phyloP scores from a whole-genome alignment of 2,888 invertebrate genomes.

The Patella caerulea region DNA sequence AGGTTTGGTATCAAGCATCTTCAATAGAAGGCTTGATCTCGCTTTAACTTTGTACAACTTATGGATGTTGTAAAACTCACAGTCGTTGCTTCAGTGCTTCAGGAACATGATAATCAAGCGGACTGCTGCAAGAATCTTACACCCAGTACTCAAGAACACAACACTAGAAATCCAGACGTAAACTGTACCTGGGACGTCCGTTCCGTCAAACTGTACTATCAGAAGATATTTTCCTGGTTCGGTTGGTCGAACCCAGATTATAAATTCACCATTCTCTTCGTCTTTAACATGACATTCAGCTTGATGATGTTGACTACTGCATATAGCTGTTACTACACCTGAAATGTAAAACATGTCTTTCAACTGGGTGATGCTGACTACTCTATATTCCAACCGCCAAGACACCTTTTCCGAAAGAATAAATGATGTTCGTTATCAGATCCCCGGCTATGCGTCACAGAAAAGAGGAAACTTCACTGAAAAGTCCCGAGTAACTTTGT shows the following conservation, averaged over 20 bases:
- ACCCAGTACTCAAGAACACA: neutral
- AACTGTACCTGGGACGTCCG: slow-evolving; percentile 73
- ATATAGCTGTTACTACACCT: slow-evolving; percentile 95
- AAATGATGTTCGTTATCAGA: too few species aligned
- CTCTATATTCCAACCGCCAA: too few species aligned
- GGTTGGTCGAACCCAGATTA: slow-evolving; percentile 91
- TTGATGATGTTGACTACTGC: slow-evolving; percentile 90
- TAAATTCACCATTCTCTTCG: slow-evolving; percentile 96
- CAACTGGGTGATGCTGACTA: slow-evolving; percentile 91
- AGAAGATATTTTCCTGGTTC: slow-evolving; percentile 94
- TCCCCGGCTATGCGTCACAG: too few species aligned
- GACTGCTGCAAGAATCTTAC: neutral
- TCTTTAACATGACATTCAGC: slow-evolving; percentile 97
- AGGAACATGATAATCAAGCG: too few species aligned
- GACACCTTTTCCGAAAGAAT: too few species aligned
- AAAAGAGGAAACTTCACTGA: too few species aligned
- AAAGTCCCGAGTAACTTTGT: too few species aligned
- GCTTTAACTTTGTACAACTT: too few species aligned
- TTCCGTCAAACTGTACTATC: slow-evolving; percentile 84
- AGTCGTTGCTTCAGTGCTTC: too few species aligned
- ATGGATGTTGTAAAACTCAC: too few species aligned
- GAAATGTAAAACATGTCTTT: slow-evolving; percentile 81
- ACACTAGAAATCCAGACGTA: neutral
- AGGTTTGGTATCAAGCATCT: too few species aligned
- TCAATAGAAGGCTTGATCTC: too few species aligned